Evolutionary conservation across 2,888 invertebrate genomes (phyloP).

Genomic region (Uropetala carovei): DNA sequence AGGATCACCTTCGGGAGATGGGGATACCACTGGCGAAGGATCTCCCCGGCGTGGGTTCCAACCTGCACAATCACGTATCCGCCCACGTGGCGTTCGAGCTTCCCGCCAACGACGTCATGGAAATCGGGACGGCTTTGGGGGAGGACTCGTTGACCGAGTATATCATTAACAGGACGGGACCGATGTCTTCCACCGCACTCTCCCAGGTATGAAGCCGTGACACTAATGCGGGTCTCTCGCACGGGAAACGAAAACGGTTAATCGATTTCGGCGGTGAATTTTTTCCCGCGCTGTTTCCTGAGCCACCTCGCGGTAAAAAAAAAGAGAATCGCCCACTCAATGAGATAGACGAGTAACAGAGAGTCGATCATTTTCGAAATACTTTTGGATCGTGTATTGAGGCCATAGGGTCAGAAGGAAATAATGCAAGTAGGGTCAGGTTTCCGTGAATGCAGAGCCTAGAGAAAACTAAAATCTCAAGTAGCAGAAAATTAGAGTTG

Average conservation of each 20-base stretch:
- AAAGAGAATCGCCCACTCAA: background rate
- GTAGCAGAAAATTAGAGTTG: too few species aligned
- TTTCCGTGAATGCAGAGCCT: too few species aligned
- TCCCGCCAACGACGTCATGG: slow-evolving; percentile 76
- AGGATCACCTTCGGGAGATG: slow-evolving; percentile 78
- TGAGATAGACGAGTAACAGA: too few species aligned
- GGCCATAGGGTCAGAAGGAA: too few species aligned
- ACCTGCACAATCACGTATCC: slow-evolving; percentile 83
- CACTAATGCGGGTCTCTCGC: background rate
- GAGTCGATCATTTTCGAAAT: too few species aligned
- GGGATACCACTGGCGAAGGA: slow-evolving; percentile 80
- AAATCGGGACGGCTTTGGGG: slow-evolving; percentile 71
- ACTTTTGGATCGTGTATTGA: too few species aligned
- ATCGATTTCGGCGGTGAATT: background rate
- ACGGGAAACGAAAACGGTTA: background rate
- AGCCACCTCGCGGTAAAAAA: background rate
- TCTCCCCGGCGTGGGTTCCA: slow-evolving; percentile 83
- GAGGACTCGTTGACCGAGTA: slow-evolving; percentile 83
- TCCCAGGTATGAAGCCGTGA: slow-evolving; percentile 77
- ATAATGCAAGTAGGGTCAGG: too few species aligned
- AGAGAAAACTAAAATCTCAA: too few species aligned
- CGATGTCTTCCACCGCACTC: slow-evolving; percentile 81
- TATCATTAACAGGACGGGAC: slow-evolving; percentile 79
- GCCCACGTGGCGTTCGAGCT: slow-evolving; percentile 79
- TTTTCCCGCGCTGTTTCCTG: background rate